Percentiles rank a stretch among this genome's conserved stretches.
Conservation (phyloP, 2,113 vertebrate species). For the Phainopepla nitens region DNA sequence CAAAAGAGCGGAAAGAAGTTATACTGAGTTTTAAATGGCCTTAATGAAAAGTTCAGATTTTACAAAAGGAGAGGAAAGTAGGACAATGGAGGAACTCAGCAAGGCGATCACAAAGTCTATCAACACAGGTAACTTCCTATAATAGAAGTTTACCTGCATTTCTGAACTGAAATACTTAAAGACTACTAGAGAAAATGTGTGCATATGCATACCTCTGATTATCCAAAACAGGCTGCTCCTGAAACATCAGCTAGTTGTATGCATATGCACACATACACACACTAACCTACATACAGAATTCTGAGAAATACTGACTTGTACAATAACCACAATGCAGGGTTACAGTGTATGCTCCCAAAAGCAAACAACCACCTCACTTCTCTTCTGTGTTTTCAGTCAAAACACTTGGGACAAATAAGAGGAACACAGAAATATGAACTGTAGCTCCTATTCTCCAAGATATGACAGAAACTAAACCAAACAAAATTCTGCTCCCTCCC, state of each 20-base stretch:
- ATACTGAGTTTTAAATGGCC: neutral
- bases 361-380: neutral
- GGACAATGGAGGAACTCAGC: neutral
- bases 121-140: neutral
- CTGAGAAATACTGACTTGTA: neutral
- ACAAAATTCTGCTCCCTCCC: neutral
- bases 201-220: neutral
- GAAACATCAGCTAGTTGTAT: neutral
- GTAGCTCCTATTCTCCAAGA: neutral
- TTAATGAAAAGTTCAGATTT: neutral
- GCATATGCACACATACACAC: neutral
- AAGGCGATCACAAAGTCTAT: neutral
- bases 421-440: neutral
- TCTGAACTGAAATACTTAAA: neutral
- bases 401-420: neutral
- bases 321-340: neutral
- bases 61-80: neutral
- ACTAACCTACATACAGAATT: rapidly evolving
- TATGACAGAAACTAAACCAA: neutral
- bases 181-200: neutral
- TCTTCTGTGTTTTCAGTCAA: neutral
- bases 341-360: neutral
- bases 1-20: neutral
- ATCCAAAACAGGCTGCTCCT: neutral
- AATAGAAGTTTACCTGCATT: neutral